Evolutionary conservation across 1,140 invertebrate genomes (phyloP).

Genomic region (Brachionus plicatilis): DNA sequence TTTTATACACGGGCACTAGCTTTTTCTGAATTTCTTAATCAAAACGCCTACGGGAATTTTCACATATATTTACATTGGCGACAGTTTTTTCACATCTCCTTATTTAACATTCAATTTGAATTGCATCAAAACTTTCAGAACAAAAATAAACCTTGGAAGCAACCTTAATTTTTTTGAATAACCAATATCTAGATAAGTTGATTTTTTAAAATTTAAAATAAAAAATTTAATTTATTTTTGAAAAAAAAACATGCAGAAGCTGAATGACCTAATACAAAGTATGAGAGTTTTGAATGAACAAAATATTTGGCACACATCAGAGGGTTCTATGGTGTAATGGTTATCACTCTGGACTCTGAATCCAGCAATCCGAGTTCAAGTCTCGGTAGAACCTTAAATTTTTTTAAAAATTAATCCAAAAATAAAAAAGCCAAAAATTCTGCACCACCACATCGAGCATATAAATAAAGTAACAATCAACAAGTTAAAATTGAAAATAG

Average conservation of each 20-base stretch:
- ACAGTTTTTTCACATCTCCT: too few species aligned
- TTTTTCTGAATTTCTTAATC: too few species aligned
- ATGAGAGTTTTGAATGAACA: neutral
- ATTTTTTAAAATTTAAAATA: neutral
- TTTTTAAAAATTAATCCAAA: neutral
- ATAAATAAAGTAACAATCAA: neutral
- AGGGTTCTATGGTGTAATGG: slow-evolving; percentile 28
- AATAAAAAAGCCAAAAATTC: neutral
- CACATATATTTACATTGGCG: too few species aligned
- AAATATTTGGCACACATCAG: neutral
- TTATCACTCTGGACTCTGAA: slow-evolving; percentile 31
- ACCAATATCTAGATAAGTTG: too few species aligned
- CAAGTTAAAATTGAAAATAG: neutral
- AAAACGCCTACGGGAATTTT: too few species aligned
- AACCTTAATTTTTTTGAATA: too few species aligned
- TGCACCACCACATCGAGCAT: neutral
- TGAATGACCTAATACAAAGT: neutral
- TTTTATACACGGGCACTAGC: too few species aligned
- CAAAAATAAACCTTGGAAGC: too few species aligned
- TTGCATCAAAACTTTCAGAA: too few species aligned
- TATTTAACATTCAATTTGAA: too few species aligned
- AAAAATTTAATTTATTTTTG: neutral
- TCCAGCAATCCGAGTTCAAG: slow-evolving; percentile 29
- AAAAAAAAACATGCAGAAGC: too few species aligned
- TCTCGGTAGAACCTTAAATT: slow-evolving; percentile 20